Base-by-base conservation (phyloP, 1,140 invertebrate genomes). In the Vanessa tameamea region DNA sequence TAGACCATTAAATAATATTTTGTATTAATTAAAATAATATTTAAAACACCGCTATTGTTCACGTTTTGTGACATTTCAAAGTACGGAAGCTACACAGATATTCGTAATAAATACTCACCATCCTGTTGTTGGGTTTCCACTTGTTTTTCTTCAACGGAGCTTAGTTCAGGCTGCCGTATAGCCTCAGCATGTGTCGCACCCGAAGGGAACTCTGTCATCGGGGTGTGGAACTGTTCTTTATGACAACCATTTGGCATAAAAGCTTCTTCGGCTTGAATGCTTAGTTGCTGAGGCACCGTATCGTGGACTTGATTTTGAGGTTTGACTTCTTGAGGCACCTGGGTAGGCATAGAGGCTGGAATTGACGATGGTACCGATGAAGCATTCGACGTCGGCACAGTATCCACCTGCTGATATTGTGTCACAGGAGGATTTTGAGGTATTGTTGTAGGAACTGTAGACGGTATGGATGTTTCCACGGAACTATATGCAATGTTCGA, bases 191-290 rank as follows among this genome's bases (percentile, higher is more conserved):
- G 85, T 14, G 81, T 83, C 14, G 81, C 82, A 1, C 78, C 84
- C 0, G 82, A 81, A 0, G 90, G 87, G 47, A 90, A 83, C 69
- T 92, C 90, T 23, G 83, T 88, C 81, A 92, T 76, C 7, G 90
- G 90, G 4, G 90, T 92, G 2, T 86, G 79, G 73, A 91, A 92
- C 72, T 91, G 90, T 57, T 92, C 90, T 51, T 89, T 90, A 37
- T 82, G 81, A 7, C 69, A 69, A 13, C 82, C 82, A 59, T 87
- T 88, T 15, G 64, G 64, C 12, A 79, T 73, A 57, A 80, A 77
- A 8, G 78, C 81, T 14, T 89, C 86, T 4, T 89, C 87, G 7
- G 81, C 67, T 8, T 80, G 81, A 0, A 92, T 78, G 59, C 71
- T 86, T n/a, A 92, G 75, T 72, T 87, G 83, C 59, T 90, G 87